A percentile compares a stretch with the other conserved stretches of the same genome.
These are phyloP conservation scores for Marasmarcha lunaedactyla DNA, from an alignment of 2,888 invertebrate genomes.

Conservation along the genomic window DNA sequence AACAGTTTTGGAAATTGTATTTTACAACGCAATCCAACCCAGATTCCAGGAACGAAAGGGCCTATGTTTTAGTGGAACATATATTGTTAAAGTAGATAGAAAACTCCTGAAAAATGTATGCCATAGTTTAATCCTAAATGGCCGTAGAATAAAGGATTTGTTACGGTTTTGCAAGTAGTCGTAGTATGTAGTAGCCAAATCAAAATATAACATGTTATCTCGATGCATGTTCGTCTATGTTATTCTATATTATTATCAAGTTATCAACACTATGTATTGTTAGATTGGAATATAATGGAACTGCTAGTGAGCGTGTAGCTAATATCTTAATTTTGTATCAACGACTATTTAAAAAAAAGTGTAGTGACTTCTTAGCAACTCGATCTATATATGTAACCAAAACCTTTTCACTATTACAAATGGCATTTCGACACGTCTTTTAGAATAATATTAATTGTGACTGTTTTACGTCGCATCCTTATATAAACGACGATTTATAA, in stretches of 20 bases:
- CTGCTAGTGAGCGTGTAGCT: constrained; percentile 47
- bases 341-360: constrained; percentile 16
- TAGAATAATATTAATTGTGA: constrained; percentile 32
- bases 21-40: constrained; percentile 19
- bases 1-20: constrained; percentile 39
- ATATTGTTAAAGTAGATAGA: constrained; percentile 35
- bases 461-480: constrained; percentile 34
- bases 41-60: constrained; percentile 21
- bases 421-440: constrained; percentile 38
- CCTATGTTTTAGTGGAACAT: constrained; percentile 49
- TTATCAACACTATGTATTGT: constrained; percentile 56
- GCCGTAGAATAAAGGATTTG: constrained; percentile 52
- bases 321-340: constrained; percentile 35
- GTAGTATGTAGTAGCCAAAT: constrained; percentile 58
- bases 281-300: constrained; percentile 38
- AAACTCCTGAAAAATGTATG: constrained; percentile 40
- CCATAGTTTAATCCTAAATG: constrained; percentile 24
- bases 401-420: constrained; percentile 48
- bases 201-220: constrained; percentile 46
- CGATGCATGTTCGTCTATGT: constrained; percentile 56
- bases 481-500: constrained; percentile 44
- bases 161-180: constrained; percentile 52
- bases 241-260: constrained; percentile 39
- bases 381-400: constrained; percentile 40
- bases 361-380: constrained; percentile 42